These are phyloP conservation scores for Linepithema humile DNA, from an alignment of 1,140 invertebrate species.

Conservation along the genomic window DNA sequence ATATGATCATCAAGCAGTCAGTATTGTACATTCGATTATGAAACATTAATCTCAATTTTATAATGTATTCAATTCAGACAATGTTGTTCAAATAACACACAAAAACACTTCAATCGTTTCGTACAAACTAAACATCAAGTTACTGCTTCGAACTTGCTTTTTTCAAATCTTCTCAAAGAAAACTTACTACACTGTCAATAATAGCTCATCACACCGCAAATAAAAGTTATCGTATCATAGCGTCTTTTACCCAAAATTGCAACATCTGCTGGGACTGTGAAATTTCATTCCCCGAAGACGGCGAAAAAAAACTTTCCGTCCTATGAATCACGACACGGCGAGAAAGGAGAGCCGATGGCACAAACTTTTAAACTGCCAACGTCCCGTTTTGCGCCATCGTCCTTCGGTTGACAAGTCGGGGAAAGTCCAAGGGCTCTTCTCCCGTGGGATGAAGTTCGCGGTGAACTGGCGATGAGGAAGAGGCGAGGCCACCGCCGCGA, in stretches of 20 bases:
- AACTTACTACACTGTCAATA: slow-evolving; percentile 12
- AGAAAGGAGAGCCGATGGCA: slow-evolving; percentile 28
- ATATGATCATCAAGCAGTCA: not conserved
- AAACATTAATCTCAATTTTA: slow-evolving; percentile 13
- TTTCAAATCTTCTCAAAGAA: not conserved
- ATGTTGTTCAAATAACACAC: no score
- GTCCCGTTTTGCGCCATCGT: slow-evolving; percentile 32
- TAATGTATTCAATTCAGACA: not conserved
- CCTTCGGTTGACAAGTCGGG: slow-evolving; percentile 40
- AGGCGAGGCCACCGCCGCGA: slow-evolving; percentile 19
- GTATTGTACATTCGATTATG: not conserved
- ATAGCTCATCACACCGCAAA: slow-evolving; percentile 7
- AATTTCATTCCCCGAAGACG: slow-evolving; percentile 19
- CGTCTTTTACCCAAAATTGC: slow-evolving; percentile 42
- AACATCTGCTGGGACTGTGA: slow-evolving; percentile 11
- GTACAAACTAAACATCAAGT: not conserved
- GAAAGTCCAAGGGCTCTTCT: slow-evolving; percentile 1
- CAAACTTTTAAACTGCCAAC: slow-evolving; percentile 49
- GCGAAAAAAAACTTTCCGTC: not conserved
- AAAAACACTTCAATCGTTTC: not conserved
- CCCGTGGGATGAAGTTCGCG: slow-evolving; percentile 42
- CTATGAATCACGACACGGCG: slow-evolving; percentile 37
- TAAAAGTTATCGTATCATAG: slow-evolving; percentile 30
- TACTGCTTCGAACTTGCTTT: not conserved
- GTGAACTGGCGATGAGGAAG: slow-evolving; percentile 41